Conservation (phyloP, 1,140 invertebrate species). For the Diplogasteroides magnus region DNA sequence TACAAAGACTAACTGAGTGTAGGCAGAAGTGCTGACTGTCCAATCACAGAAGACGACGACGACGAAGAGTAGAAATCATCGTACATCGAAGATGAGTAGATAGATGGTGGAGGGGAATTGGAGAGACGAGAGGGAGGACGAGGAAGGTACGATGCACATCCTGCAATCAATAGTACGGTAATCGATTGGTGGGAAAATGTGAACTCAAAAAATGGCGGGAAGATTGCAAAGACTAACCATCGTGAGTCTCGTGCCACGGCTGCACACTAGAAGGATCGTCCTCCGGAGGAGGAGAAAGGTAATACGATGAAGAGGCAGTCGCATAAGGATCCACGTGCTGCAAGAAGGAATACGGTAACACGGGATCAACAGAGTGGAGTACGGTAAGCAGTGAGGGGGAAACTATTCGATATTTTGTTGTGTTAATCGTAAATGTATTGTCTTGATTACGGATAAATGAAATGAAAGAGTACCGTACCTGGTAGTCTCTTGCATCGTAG, state of each 20-base stretch:
- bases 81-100: not conserved
- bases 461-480: not conserved
- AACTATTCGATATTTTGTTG: no score
- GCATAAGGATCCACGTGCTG: no score
- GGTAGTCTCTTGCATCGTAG: not conserved
- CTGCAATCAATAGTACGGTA: not conserved
- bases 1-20: no score
- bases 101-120: not conserved
- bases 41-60: not conserved
- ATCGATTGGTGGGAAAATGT: not conserved
- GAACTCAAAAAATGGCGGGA: not conserved
- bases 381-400: no score
- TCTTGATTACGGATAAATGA: not conserved
- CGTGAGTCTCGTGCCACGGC: not conserved
- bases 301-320: not conserved
- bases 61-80: not conserved
- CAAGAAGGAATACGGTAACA: no score
- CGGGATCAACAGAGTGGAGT: no score
- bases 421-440: no score
- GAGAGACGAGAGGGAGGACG: not conserved
- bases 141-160: not conserved
- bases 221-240: not conserved
- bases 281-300: not conserved
- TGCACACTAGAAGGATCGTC: not conserved
- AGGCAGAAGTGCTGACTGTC: no score